Evolutionary conservation across 2,113 vertebrate species (phyloP), one percentile per base, ranked within the genome.

Genomic region (Petaurus breviceps): DNA sequence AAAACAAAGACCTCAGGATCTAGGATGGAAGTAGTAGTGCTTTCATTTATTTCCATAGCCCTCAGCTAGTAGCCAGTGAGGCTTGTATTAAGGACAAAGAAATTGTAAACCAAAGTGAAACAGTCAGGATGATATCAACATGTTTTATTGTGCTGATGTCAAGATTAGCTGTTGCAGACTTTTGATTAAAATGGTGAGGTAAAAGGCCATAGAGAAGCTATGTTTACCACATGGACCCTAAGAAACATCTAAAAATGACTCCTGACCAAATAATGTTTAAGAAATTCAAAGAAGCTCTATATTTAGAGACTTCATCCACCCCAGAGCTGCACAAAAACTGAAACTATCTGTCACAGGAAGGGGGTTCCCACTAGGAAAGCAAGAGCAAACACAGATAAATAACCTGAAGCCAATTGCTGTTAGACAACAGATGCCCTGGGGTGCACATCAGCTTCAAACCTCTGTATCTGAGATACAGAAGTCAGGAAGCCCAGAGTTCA

Each of bases 1-100:
- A 25, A 50, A 68, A 3, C 91, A 89, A 90, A 49, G n/a, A 51
- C 14, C 37, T 55, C 25, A 49, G 31, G 28, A 61, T 37, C 11
- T 25, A 51, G 25, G 23, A 26, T 90, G 46, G 31, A 49, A 68
- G 16, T 77, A 10, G 6, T 23, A 25, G 12, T 57, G 28, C 8
- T 92, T 96, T 93, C 50, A 55, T 68, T 89, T 91, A 91, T n/a
- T 61, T 92, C 77, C 23, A 2, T 95, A 43, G 57, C 4, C 47
- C 12, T 46, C 2, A 3, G 22, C 37, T 54, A 50, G 51, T 14
- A 90, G 24, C 47, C 3, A 14, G 2, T 8, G 2, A 26, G 22
- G 55, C 2, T 51, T 47, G 3, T 16, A 2, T 11, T 11, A 31
- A 61, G 3, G 10, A 77, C 25, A 11, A 10, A 50, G 9, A 61